Base-by-base conservation (phyloP, 1,140 invertebrate genomes). In the Melipona quadrifasciata region DNA sequence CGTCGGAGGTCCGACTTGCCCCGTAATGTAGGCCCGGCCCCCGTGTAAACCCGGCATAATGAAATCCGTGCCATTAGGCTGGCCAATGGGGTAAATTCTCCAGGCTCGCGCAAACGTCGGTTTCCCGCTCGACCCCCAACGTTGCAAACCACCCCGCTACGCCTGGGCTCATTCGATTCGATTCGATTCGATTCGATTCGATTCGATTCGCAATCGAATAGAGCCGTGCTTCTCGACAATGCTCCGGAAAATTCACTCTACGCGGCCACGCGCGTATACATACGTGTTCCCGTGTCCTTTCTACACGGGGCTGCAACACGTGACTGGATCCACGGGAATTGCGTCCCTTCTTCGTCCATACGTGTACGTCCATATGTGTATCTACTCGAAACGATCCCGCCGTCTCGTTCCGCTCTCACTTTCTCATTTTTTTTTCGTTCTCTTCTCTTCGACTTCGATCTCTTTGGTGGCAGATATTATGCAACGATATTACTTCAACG, bases 31-130 rank as follows among this genome's bases (percentile, higher is more conserved):
- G 78, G 72, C 84, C 24, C 84, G 58, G 53, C 77, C 58, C 31
- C 58, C 84, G 74, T 79, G 81, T 74, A 89, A 87, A 89, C 82
- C 80, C 27, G 64, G 77, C 89, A 90, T 90, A 90, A 90, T 90
- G 89, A 90, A 90, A 90, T 90, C 87, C 89, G 87, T 90, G 85
- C 89, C 90, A 90, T 90, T 90, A 90, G 90, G 87, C 87, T 80
- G 82, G 74, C 81, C 84, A 84, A 81, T 86, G 82, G 87, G 82
- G 84, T 88, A 86, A 90, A 90, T 88, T 86, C 83, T 77, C 81
- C 70, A 47, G 76, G 77, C 71, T 85, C 84, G 80, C 77, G 79
- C 89, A 88, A 90, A 90, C 82, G 88, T 90, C 89, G 90, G 88
- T 90, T 89, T 87, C 86, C 89, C 84, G 84, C 80, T 87, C 80